A percentile compares a stretch with the other conserved stretches of the same genome.
phyloP scores from a whole-genome alignment of 1,140 invertebrate genomes.

The Oncopeltus fasciatus region DNA sequence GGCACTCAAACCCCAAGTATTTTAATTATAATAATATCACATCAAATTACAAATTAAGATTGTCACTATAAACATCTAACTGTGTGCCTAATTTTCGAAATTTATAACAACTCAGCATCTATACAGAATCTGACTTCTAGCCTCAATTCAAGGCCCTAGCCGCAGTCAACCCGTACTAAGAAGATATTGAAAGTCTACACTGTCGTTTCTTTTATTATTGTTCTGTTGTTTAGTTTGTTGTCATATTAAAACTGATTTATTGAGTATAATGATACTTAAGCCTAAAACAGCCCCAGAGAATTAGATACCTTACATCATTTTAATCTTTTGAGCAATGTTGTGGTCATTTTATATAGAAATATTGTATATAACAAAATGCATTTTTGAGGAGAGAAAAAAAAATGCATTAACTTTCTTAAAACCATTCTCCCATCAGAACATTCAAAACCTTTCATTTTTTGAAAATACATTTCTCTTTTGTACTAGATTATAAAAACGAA shows the following conservation, averaged over 20 bases:
- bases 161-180: not conserved
- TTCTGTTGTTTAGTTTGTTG: not conserved
- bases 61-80: conserved; percentile 20
- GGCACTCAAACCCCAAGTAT: not conserved
- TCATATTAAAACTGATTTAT: not conserved
- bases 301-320: conserved; percentile 7
- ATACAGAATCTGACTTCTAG: not conserved
- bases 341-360: conserved; percentile 7
- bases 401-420: not conserved
- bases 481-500: not conserved
- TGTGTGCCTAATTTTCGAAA: conserved; percentile 14
- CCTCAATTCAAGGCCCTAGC: not conserved
- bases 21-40: conserved; percentile 16
- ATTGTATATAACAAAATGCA: not conserved
- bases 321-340: conserved; percentile 5
- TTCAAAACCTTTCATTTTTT: not conserved
- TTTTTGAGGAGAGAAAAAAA: not conserved
- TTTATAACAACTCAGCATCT: conserved; percentile 6
- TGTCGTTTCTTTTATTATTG: not conserved
- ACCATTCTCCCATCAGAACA: not conserved
- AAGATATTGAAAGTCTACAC: not conserved
- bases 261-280: conserved; percentile 8
- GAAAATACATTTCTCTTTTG: conserved; percentile 5
- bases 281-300: conserved; percentile 7
- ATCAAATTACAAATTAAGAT: conserved; percentile 20